Conservation (phyloP, 2,113 vertebrate species). For the Labeo catla region DNA sequence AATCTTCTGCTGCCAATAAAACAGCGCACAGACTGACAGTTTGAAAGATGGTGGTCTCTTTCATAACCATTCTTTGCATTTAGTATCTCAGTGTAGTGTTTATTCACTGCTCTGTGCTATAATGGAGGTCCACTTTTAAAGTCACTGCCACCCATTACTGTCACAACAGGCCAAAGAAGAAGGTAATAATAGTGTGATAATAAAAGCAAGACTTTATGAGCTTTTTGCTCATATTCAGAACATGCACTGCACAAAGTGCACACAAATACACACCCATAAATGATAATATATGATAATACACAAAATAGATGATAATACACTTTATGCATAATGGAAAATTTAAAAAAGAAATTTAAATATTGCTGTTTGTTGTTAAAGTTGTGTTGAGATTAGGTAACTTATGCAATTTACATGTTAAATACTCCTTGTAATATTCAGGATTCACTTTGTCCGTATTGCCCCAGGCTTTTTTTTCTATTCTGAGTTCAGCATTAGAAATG, state of each 20-base stretch:
- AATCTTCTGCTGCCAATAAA: conserved; percentile 19
- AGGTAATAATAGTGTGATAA: neutral
- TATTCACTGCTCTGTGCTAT: neutral
- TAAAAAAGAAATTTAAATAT: neutral
- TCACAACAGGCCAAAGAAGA: conserved; percentile 2
- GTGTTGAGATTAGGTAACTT: neutral
- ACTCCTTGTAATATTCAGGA: neutral
- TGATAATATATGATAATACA: too few species aligned
- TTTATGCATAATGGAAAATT: neutral
- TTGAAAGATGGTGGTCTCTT: neutral
- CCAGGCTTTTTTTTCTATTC: neutral
- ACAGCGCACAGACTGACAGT: neutral
- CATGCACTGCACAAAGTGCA: neutral
- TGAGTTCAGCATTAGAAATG: neutral
- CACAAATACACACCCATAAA: neutral
- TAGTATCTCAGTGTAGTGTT: neutral
- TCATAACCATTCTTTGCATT: neutral
- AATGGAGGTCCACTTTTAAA: conserved; percentile 16
- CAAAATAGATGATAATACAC: too few species aligned
- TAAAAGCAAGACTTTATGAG: conserved; percentile 23
- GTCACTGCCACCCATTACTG: conserved; percentile 14
- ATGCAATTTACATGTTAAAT: neutral
- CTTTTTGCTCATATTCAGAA: neutral
- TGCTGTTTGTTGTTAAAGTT: neutral
- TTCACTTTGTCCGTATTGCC: neutral